phyloP scores from a whole-genome alignment of 2,888 invertebrate species.

The Clepsis dumicolana region DNA sequence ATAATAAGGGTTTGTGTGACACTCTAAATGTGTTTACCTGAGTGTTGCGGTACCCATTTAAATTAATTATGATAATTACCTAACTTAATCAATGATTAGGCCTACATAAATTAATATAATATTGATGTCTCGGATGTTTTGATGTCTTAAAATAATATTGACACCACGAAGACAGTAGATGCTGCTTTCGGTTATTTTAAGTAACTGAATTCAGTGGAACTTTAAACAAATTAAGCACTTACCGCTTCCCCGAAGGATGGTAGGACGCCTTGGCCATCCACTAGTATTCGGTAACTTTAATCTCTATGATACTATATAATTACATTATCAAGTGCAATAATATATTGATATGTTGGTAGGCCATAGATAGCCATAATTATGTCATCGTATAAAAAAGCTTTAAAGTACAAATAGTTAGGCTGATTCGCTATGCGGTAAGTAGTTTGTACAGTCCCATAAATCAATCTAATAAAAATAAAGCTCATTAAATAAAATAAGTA shows the following conservation, averaged over 20 bases:
- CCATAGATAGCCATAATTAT: no score
- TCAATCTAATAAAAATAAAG: no score
- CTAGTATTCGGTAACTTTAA: no score
- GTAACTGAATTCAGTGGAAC: background rate
- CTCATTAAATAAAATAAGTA: background rate
- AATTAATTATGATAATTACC: constrained; percentile 1
- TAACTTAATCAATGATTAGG: background rate
- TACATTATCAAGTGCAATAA: no score
- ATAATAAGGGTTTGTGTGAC: background rate
- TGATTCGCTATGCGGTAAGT: no score
- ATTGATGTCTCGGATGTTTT: background rate
- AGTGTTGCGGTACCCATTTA: background rate
- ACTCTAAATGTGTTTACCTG: background rate
- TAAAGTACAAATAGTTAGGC: no score
- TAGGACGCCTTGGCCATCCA: no score
- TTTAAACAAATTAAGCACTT: background rate
- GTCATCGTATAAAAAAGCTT: no score
- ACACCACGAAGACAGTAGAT: background rate
- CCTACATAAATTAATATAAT: background rate
- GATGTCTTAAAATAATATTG: background rate
- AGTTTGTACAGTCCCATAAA: no score
- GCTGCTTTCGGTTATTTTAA: background rate
- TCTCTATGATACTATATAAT: no score
- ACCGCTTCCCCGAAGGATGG: no score
- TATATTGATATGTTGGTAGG: no score